A percentile compares a stretch with the other conserved stretches of the same genome.
phyloP scores from a whole-genome alignment of 92 coral and sea anemone genomes.

The Siderastrea siderea region DNA sequence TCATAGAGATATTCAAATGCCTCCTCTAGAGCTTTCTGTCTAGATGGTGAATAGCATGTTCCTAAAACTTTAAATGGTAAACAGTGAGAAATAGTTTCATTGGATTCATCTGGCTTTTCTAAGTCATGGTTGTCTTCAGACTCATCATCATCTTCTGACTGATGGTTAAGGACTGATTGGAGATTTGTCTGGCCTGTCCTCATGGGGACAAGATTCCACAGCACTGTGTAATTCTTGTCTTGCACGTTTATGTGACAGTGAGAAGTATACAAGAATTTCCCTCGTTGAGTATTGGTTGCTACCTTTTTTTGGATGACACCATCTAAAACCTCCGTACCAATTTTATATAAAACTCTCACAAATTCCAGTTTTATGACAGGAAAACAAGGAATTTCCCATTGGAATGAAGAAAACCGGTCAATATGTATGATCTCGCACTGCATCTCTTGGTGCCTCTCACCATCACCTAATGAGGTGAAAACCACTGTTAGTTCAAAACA shows the following conservation, averaged over 20 bases:
- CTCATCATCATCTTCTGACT: slow-evolving; percentile 11
- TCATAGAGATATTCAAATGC: slow-evolving; percentile 67
- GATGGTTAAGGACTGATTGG: background rate
- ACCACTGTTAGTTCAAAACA: too few species aligned
- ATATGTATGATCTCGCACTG: slow-evolving; percentile 3
- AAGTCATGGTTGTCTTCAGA: too few species aligned
- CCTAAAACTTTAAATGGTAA: slow-evolving; percentile 73
- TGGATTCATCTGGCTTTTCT: background rate
- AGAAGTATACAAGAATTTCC: slow-evolving; percentile 27
- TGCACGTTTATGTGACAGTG: slow-evolving; percentile 49
- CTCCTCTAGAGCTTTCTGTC: slow-evolving; percentile 59
- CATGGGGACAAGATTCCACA: slow-evolving; percentile 51
- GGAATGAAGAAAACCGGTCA: background rate
- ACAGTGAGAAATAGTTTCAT: slow-evolving; percentile 16
- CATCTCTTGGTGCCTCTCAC: too few species aligned
- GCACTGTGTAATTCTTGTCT: slow-evolving; percentile 44
- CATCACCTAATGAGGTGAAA: too few species aligned
- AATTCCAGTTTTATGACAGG: slow-evolving; percentile 62
- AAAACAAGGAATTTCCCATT: slow-evolving; percentile 73
- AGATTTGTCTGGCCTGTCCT: slow-evolving; percentile 6
- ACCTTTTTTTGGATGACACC: slow-evolving; percentile 50
- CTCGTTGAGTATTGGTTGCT: slow-evolving; percentile 24
- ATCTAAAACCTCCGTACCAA: slow-evolving; percentile 18
- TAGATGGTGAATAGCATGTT: slow-evolving; percentile 51
- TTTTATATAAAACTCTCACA: slow-evolving; percentile 31